Base-by-base conservation (phyloP, 2,888 invertebrate species). In the Ectobius pallidus region DNA sequence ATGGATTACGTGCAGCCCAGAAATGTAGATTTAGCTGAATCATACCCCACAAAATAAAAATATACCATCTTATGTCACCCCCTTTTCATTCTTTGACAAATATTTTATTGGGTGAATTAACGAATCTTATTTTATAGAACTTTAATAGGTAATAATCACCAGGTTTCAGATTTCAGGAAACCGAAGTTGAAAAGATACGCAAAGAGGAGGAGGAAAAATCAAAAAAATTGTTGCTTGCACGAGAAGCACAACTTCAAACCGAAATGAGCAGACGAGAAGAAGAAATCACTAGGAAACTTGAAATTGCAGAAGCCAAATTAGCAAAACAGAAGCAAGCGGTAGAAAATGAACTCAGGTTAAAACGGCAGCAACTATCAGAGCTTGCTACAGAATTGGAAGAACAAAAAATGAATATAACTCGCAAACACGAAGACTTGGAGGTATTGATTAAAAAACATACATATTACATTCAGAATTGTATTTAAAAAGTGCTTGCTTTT, bases 171-270 rank as follows among this genome's bases (percentile, higher is more conserved):
- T 61, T 69, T 44, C 34, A 71, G 22, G 49, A 71, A 9, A 22
- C 46, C 7, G 71, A 74, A 55, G 63, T 71, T n/a, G 22, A 52
- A 27, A 61, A 46, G 49, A 46, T 69, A 7, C 71, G 44, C 14
- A 39, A 62, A 25, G 71, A 74, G 9, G 74, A 71, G 44, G 71
- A 71, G 44, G 46, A n/a, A 4, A 71, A 69, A 32, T 74, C 52
- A 27, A 22, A 30, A 6, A 42, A 71, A 65, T 32, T 55, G 44
- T 65, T 74, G 22, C 1, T 69, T 6, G 62, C 30, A 3, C 58
- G 69, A 30, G 74, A 74, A 42, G 46, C 32, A n/a, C 46, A 34
- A 2, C 69, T 74, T 22, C 71, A 74, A 58, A 46, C 16, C 18
- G 65, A 49, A 18, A 20, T 69, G 18, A 42, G 14, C 1, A 61